Evolutionary conservation across 2,888 invertebrate species (phyloP), one percentile per base, ranked within the genome.

Genomic region (Teleogryllus oceanicus): DNA sequence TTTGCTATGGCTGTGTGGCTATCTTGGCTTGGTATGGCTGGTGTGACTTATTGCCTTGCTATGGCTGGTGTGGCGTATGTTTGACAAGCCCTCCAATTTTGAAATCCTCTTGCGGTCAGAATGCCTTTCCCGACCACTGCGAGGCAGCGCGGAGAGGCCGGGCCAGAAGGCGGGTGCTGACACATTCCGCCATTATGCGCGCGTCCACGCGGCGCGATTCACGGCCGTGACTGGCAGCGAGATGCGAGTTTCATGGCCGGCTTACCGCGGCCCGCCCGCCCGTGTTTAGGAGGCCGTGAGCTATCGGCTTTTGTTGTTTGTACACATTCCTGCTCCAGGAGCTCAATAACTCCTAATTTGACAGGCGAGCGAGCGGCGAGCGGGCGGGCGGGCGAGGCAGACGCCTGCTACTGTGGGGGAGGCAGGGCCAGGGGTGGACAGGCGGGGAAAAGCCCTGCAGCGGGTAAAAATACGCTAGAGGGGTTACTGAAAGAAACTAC

Each of bases 161-260:
- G 62, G 62, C 16, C 13, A n/a, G 62, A 4, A 62, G n/a, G 62
- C 13, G 13, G 13, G 16, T 62, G 62, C 62, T 62, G 62, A 62
- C 62, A 62, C 62, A 62, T 62, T 62, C 62, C 62, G 13, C 62
- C 62, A 62, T 62, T 62, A 62, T 62, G 62, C n/a, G 16, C n/a
- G 62, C n/a, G 62, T 62, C 37, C 37, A 62, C 62, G n/a, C 62
- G 62, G 62, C 62, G 62, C 62, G 62, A 62, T 62, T 62, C 62
- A 62, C 16, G 62, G n/a, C 62, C 62, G 62, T 62, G 62, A 62
- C 62, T 62, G 62, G 62, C 62, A 62, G 62, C n/a, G 62, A 62
- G 62, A 62, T 62, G 62, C 62, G 62, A 62, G 62, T 62, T 62
- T 62, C 62, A 62, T 62, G 62, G 62, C 62, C 62, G 62, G 62